Evolutionary conservation across 2,113 vertebrate species (phyloP), one percentile per base, ranked within the genome.

Genomic region (Phalacrocorax pelagicus): DNA sequence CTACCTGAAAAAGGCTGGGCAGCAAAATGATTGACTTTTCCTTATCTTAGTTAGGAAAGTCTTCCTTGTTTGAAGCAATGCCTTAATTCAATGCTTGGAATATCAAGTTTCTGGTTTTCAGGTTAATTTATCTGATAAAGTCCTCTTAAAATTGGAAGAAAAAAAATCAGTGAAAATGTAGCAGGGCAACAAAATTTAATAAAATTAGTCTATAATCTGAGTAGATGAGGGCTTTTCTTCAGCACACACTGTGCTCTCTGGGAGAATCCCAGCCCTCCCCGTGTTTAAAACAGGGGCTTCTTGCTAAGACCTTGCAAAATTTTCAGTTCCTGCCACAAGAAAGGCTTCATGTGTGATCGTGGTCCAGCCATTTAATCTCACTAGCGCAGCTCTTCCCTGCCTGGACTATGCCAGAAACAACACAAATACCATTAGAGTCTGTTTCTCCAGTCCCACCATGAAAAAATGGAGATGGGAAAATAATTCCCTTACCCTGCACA

Each of bases 91-190:
- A 0, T 16, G 42, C 40, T 90, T 54, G 51, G 52, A 36, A 32
- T 40, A 57, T 11, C 52, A 20, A 62, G 15, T 3, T 46, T 15
- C 22, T 67, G 44, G 1, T 36, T 69, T 90, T 49, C 49, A 54
- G 58, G 27, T 51, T 72, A 46, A 47, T 8, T 66, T 36, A 47
- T 5, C 49, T 52, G 46, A 80, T 23, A 12, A 75, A 81, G 1
- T 54, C 30, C 21, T 87, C 66, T 75, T 22, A 47, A 79, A 69
- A 72, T 14, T 3, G 55, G 55, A 81, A 79, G 7, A 14, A 24
- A 54, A 44, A 17, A 59, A 30, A 15, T 7, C 9, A 3, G 23
- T 38, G 8, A 22, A 13, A 59, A 34, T 0, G 0, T 5, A 65
- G 32, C 17, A 78, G 22, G 40, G n/a, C 15, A 44, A 12, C 1